Evolutionary conservation across 2,888 invertebrate genomes (phyloP), one percentile per base, ranked within the genome.

Genomic region (Shargacucullia verbasci): DNA sequence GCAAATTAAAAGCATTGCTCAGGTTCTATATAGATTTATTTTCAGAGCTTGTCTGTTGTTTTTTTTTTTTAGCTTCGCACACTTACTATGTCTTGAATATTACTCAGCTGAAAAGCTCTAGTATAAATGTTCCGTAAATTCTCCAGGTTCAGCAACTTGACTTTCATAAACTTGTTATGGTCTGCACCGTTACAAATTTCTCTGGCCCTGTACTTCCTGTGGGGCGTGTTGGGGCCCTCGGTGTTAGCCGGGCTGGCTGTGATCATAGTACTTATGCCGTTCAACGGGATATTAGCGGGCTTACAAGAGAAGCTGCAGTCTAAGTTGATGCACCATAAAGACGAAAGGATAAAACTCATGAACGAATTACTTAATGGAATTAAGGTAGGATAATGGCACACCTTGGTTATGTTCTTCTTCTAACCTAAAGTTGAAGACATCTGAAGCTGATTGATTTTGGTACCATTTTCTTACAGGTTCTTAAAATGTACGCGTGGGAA

Each of bases 401-500:
- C 9, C 10, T 5, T 33, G n/a, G 1, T n/a, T 33, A 33, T 33
- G n/a, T 33, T 8, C 2, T 8, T 9, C 27, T 7, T 5, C n/a
- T 27, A 27, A 29, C 7, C 29, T 20, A 4, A 20, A 4, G 20
- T 20, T 20, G 20, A 20, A 29, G 9, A 9, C 7, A 29, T 29
- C 29, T 29, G 2, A 9, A 8, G 29, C 29, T 0, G 11, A 20
- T 14, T n/a, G 10, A 38, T 25, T 40, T 25, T 11, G 0, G 13
- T 37, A 2, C 5, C 20, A 45, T 1, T 34, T 37, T 45, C 7
- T 10, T n/a, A 10, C n/a, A 77, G 76, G 76, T 97, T n/a, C 89
- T 98, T 58, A 98, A 98, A 85, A 88, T 98, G 71, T 98, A 98
- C 80, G 98, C 97, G 0, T 98, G 98, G 98, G 98, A 98, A 84